Evolutionary conservation across 2,888 invertebrate genomes (phyloP), one percentile per base, ranked within the genome.

Genomic region (Dolichomitus sp.): DNA sequence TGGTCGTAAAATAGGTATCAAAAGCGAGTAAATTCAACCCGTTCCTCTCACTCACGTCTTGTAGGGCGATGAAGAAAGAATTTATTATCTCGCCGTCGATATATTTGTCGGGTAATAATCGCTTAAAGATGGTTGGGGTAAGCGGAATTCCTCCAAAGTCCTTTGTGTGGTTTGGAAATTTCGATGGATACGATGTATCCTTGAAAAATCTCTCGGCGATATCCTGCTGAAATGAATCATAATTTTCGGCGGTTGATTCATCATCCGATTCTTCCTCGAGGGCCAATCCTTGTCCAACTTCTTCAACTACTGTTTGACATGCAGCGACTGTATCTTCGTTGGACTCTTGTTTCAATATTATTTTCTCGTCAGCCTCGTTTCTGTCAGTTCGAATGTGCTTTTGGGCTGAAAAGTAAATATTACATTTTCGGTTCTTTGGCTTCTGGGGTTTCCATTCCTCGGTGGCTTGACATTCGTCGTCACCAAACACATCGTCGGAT

Each of bases 201-300:
- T 12, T 48, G n/a, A 63, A 63, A 40, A 63, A 65, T 30, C 65
- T 45, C 48, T 48, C 65, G 27, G 19, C 19, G 6, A 65, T 45
- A 48, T 65, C 45, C 14, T 27, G 14, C 2, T 30, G 1, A 12
- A 57, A 57, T 1, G 57, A 30, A 27, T n/a, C n/a, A 57, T 57
- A 57, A 30, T 57, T 30, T 4, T 57, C 57, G 30, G 27, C 2
- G 30, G 30, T 11, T 57, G 57, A 27, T 14, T 57, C 30, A 4
- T 57, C 0, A 30, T 57, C n/a, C 14, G 30, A 30, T 30, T 57
- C 57, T 57, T 12, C 30, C 0, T 1, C 12, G 30, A n/a, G n/a
- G 6, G n/a, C 30, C n/a, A 30, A 57, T 30, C 14, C 9, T 50
- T 57, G 11, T 57, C 14, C 12, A 57, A 12, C 27, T 0, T 57